Evolutionary conservation across 2,113 vertebrate genomes (phyloP), one percentile per base, ranked within the genome.

Genomic region (Nerophis ophidion): DNA sequence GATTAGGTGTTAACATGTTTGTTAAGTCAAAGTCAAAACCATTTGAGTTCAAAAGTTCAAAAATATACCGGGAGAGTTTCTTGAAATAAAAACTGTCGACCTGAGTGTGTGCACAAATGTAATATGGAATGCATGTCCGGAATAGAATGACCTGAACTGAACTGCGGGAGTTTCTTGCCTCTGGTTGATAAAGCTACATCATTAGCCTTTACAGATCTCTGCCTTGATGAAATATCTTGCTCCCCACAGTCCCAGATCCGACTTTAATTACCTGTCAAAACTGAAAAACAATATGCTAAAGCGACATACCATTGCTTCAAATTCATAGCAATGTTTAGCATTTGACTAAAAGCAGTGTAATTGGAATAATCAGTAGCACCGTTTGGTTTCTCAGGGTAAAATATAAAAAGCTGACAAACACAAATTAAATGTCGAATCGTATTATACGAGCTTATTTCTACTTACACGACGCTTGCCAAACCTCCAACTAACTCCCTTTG

Each of bases 401-500:
- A 6, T n/a, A 5, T 6, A 16, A 17, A 42, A 40, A 12, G 9
- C 36, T 17, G 36, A 56, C n/a, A 17, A 15, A 55, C 38, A 40
- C 53, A 38, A 38, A 38, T 40, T 15, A 7, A 54, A 38, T 36
- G 52, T 12, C 7, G 7, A 52, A 53, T 33, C 12, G 40, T 44
- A 44, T 5, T 55, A 4, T 8, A 55, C 34, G 38, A n/a, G 16
- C 15, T 36, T 38, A 9, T 59, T 51, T 56, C 42, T 53, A 19
- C 16, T 57, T 53, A 16, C 1, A 6, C 12, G 60, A 61, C 47
- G 57, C 48, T 16, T 33, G 48, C 35, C 46, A 47, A 55, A 64
- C 60, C 36, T 58, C 38, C 8, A 10, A 11, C 19, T 12, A 61
- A 48, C 47, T 63, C 65, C 26, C 58, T 6, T 12, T 55, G 15